These are phyloP conservation scores for Spheniscus mendiculus DNA, from an alignment of 2,113 vertebrate genomes.

Conservation along the genomic window DNA sequence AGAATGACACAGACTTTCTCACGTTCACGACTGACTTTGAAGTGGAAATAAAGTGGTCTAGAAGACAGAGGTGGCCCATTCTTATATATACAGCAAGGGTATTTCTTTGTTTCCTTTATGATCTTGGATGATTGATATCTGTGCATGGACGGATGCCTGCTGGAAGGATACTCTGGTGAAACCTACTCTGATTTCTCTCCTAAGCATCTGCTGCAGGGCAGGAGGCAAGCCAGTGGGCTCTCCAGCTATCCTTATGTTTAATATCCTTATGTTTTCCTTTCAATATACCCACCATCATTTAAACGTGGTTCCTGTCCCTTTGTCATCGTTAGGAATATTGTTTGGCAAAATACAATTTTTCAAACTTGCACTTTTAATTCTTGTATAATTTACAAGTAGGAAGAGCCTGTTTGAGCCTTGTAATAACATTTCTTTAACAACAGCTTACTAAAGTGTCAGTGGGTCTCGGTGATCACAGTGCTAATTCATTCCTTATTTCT, in stretches of 20 bases:
- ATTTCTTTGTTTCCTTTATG: background rate
- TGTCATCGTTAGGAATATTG: background rate
- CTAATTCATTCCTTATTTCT: background rate
- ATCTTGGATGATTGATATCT: background rate
- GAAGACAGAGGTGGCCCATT: background rate
- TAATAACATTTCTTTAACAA: background rate
- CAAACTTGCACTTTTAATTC: background rate
- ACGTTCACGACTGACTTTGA: background rate
- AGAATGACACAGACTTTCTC: background rate
- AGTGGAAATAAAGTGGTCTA: background rate
- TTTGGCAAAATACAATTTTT: background rate
- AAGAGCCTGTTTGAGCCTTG: background rate
- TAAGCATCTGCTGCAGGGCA: background rate
- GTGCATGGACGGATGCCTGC: background rate
- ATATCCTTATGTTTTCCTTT: background rate
- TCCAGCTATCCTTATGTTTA: background rate
- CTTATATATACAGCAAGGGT: background rate
- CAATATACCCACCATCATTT: background rate
- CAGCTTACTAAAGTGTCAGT: background rate
- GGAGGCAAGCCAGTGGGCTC: background rate
- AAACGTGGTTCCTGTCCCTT: background rate
- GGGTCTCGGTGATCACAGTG: background rate
- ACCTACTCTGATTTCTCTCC: background rate
- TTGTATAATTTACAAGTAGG: background rate
- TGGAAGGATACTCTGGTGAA: background rate